Base-by-base conservation (phyloP, 1,140 invertebrate species). In the Drosophila jambulina region DNA sequence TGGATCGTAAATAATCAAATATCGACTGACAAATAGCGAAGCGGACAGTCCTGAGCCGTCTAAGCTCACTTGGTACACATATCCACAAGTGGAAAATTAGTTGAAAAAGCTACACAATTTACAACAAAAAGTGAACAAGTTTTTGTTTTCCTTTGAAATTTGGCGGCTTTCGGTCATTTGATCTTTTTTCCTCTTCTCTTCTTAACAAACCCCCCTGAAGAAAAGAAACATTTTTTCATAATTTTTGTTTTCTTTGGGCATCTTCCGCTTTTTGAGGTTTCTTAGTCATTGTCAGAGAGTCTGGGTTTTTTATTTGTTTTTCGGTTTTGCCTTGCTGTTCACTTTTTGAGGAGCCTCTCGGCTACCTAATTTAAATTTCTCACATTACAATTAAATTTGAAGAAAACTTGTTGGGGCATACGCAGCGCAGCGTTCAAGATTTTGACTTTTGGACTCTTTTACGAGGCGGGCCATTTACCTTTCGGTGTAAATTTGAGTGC, bases 281-380 rank as follows among this genome's bases (percentile, higher is more conserved):
- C 71, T 84, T 80, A 90, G 84, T 82, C 82, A 86, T 85, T 86
- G 82, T 80, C 72, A 62, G 57, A 62, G 57, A 51, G 58, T 58
- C 75, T 69, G 77, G 70, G 51, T 65, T 80, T 79, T 84, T 76
- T 79, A 74, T 74, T 74, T 74, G 68, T 72, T 60, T 71, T 72
- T 74, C 21, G 36, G 36, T 49, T 71, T 72, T 51, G 54, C 70
- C 38, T 72, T 27, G 63, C 51, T 71, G 40, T 38, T 38, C 69
- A 72, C 40, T 49, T 72, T 72, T 72, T 49, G 68, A 43, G 68
- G 27, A 48, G 36, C 68, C 63, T 54, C 74, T 77, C 57, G 84
- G 84, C 84, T 88, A 88, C 84, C 84, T 90, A 80, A 88, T 88
- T 88, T 88, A 88, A 88, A 90, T 90, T 88, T 88, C 80, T 88